Percentiles rank a stretch among this genome's conserved stretches.
Evolutionary conservation across 2,797 vertebrate species (phyloP).

Genomic region (Denticeps clupeoides): DNA sequence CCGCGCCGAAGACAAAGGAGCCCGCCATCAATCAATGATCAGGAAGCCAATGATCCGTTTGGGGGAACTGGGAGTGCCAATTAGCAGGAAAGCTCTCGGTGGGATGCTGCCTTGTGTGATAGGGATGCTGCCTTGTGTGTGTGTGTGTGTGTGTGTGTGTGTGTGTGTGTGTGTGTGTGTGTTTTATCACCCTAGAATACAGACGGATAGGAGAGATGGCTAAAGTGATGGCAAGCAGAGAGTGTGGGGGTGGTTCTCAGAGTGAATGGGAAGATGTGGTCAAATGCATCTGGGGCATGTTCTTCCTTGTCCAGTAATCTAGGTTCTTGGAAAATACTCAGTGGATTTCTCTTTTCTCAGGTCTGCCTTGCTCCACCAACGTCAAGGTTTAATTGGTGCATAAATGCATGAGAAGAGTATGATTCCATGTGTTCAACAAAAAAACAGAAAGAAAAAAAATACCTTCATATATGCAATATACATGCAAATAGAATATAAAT

Average conservation of each 20-base stretch:
- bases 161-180: not conserved
- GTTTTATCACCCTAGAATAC: not conserved
- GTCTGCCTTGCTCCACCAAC: too few relatives aligned
- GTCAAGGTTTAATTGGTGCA: too few relatives aligned
- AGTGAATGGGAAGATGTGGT: not conserved
- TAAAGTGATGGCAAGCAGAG: slow-evolving; percentile 29
- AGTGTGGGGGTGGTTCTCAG: not conserved
- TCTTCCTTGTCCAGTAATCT: too few relatives aligned
- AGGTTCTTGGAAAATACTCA: too few relatives aligned
- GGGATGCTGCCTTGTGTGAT: slow-evolving; percentile 27
- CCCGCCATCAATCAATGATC: slow-evolving; percentile 44
- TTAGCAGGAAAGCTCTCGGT: slow-evolving; percentile 41
- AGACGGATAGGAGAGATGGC: slow-evolving; percentile 24
- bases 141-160: not conserved
- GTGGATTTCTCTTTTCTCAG: too few relatives aligned
- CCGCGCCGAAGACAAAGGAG: slow-evolving; percentile 17
- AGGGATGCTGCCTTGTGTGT: not conserved
- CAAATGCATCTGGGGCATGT: not conserved
- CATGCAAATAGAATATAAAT: too few relatives aligned
- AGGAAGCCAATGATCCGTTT: slow-evolving; percentile 47
- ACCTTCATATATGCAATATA: too few relatives aligned
- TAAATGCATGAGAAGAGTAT: too few relatives aligned
- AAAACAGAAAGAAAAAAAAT: too few relatives aligned
- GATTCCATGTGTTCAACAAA: too few relatives aligned
- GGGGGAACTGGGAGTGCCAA: slow-evolving; percentile 43